These are phyloP conservation scores for Plagodis dolabraria DNA, from an alignment of 2,888 invertebrate species.

Conservation along the genomic window DNA sequence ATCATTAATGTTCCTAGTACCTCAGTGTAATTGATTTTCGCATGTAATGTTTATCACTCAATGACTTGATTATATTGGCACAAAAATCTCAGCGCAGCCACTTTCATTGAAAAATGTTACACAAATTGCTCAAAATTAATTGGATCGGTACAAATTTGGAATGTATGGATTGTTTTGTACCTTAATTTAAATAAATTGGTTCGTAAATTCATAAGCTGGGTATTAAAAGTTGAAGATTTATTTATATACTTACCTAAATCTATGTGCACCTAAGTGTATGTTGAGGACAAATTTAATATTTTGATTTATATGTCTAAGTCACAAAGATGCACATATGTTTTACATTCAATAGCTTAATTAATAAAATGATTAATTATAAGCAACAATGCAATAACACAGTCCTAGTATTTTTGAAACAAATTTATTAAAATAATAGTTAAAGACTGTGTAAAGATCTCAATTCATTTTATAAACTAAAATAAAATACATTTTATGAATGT, in stretches of 20 bases:
- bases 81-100: conserved; percentile 48
- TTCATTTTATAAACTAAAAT: conserved; percentile 31
- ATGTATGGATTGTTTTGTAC: conserved; percentile 20
- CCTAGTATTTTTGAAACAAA: too few species aligned
- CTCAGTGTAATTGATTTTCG: conserved; percentile 60
- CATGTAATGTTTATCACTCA: conserved; percentile 48
- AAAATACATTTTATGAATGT: conserved; percentile 8
- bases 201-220: conserved; percentile 35
- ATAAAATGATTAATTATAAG: too few species aligned
- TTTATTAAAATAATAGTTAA: conserved; percentile 6
- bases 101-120: conserved; percentile 47
- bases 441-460: conserved; percentile 58
- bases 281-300: conserved; percentile 61
- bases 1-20: conserved; percentile 70
- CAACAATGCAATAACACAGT: too few species aligned
- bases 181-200: conserved; percentile 26
- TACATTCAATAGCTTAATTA: conserved; percentile 3
- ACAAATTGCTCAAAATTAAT: conserved; percentile 66
- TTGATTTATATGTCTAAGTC: conserved; percentile 66
- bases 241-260: conserved; percentile 61
- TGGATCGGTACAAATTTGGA: conserved; percentile 54
- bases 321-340: conserved; percentile 49
- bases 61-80: conserved; percentile 32
- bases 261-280: conserved; percentile 53
- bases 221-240: conserved; percentile 50